Evolutionary conservation across 2,797 vertebrate species (phyloP).

Genomic region (Rhinatrema bivittatum): DNA sequence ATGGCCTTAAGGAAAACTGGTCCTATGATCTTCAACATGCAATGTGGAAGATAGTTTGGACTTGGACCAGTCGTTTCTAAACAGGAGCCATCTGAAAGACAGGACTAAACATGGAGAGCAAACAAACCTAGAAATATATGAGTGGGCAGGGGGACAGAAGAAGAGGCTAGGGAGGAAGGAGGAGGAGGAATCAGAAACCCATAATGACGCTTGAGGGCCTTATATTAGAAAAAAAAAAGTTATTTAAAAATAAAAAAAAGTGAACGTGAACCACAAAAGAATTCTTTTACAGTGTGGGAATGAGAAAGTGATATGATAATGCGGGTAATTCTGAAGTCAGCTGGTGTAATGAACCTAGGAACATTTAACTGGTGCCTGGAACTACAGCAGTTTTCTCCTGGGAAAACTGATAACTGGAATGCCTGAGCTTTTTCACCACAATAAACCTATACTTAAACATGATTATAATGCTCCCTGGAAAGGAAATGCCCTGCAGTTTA

Average conservation of each 20-base stretch:
- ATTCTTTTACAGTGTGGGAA: conserved; percentile 7
- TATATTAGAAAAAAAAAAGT: background rate
- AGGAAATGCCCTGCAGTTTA: conserved; percentile 36
- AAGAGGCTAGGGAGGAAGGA: background rate
- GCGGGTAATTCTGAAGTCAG: conserved; percentile 2
- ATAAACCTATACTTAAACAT: conserved; percentile 36
- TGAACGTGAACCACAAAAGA: background rate
- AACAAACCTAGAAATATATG: no score
- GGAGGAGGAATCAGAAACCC: fast-evolving
- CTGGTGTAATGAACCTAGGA: conserved; percentile 8
- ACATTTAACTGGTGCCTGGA: background rate
- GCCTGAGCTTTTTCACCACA: background rate
- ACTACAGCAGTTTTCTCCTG: background rate
- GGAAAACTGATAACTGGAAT: conserved; percentile 26
- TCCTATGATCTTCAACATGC: no score
- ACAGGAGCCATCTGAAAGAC: no score
- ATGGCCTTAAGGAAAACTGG: no score
- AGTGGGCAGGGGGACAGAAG: conserved; percentile 12
- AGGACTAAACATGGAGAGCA: no score
- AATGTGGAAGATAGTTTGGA: no score
- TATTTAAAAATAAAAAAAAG: conserved; percentile 17
- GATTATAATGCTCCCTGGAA: conserved; percentile 32
- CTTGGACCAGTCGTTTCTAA: no score
- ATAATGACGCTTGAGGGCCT: background rate
- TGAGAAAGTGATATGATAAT: background rate